Evolutionary conservation across 2,797 vertebrate species (phyloP).

Genomic region (Heliangelus exortis): DNA sequence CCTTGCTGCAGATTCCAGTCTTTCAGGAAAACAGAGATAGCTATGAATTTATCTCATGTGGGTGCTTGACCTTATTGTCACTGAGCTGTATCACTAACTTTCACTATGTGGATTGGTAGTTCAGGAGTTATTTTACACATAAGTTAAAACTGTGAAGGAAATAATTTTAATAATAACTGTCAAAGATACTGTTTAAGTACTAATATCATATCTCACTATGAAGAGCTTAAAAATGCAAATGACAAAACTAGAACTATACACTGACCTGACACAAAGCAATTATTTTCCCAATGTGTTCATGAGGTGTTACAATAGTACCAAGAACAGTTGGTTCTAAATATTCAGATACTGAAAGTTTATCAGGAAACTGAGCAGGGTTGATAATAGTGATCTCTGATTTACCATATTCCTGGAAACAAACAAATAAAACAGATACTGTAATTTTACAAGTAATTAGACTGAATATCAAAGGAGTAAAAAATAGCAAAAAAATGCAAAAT

Average conservation of each 20-base stretch:
- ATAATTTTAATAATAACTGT: not conserved
- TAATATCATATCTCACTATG: not conserved
- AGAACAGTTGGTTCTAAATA: conserved; percentile 93
- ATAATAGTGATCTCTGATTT: conserved; percentile 90
- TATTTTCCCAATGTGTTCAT: conserved; percentile 88
- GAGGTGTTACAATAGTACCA: conserved; percentile 91
- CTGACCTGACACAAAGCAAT: conserved; percentile 90
- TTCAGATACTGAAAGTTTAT: conserved; percentile 83
- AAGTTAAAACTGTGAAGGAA: not conserved
- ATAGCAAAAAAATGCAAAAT: not conserved
- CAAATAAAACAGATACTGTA: not conserved
- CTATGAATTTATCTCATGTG: not conserved
- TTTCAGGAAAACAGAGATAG: not conserved
- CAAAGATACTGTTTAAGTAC: not conserved
- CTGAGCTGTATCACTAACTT: not conserved
- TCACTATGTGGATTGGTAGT: not conserved
- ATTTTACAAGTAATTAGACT: not conserved
- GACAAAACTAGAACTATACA: not conserved
- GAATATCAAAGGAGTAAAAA: not conserved
- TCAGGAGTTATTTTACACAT: not conserved
- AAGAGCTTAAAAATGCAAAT: not conserved
- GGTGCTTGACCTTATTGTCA: not conserved
- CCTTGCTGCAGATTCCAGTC: not conserved
- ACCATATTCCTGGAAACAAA: conserved; percentile 84
- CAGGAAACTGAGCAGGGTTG: conserved; percentile 92